These are phyloP conservation scores for Isaurus tuberculatus DNA, from an alignment of 92 coral and sea anemone genomes.

Conservation along the genomic window DNA sequence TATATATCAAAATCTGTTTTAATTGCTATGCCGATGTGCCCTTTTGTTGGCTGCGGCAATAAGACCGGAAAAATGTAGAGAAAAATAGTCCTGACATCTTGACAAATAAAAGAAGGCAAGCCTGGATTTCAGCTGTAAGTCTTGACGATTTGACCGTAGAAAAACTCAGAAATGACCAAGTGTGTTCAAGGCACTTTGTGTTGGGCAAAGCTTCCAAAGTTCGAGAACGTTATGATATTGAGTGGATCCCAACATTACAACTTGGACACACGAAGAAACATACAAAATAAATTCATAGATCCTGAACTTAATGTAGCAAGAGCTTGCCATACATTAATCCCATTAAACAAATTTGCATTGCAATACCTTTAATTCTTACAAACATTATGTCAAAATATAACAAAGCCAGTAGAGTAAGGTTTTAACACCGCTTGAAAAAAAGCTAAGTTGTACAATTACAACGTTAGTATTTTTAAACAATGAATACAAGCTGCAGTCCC, in stretches of 20 bases:
- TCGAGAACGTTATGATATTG: not conserved
- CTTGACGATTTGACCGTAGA: not conserved
- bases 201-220: not conserved
- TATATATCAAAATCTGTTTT: not conserved
- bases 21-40: slow-evolving; percentile 18
- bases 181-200: not conserved
- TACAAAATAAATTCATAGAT: not conserved
- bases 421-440: no score
- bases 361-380: no score
- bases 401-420: no score
- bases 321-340: no score
- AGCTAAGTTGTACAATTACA: no score
- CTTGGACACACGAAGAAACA: not conserved
- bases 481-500: no score
- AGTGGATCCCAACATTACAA: not conserved
- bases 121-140: slow-evolving; percentile 39
- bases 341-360: no score
- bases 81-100: not conserved
- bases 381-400: no score
- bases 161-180: not conserved
- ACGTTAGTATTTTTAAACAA: no score
- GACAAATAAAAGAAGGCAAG: slow-evolving; percentile 30
- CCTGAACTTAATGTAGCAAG: no score
- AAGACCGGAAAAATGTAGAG: not conserved
- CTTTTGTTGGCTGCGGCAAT: slow-evolving; percentile 34